A percentile compares a stretch with the other conserved stretches of the same genome.
Conservation (phyloP, 2,797 vertebrate species). For the Mormyrus hasselquistii region DNA sequence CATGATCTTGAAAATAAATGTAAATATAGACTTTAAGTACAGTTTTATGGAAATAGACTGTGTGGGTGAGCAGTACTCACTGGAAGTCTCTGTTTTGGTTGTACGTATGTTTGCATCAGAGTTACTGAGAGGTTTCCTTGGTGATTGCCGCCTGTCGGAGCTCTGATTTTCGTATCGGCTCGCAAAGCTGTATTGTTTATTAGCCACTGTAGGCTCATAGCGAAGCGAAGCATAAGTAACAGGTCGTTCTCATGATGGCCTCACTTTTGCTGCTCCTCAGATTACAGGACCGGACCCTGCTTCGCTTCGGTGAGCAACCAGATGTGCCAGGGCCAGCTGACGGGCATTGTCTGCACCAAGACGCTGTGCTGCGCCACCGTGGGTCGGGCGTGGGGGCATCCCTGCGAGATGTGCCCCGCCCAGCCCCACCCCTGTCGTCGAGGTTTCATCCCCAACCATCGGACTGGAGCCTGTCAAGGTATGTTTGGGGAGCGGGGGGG, state of each 20-base stretch:
- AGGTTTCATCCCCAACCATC: conserved; percentile 95
- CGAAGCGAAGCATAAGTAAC: not conserved
- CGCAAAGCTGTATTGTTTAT: not conserved
- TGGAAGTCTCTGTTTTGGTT: conserved; percentile 23
- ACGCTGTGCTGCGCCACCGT: conserved; percentile 94
- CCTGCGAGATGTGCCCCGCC: conserved; percentile 95
- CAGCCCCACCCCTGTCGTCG: conserved; percentile 93
- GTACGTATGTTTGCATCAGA: not conserved
- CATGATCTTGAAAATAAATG: not conserved
- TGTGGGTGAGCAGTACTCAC: conserved; percentile 13
- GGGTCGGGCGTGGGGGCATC: conserved; percentile 95
- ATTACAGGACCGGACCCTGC: conserved; percentile 94
- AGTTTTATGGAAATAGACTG: not conserved
- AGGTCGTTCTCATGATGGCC: not conserved
- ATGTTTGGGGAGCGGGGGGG: conserved; percentile 31
- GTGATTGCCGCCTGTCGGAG: not conserved
- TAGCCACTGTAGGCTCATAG: not conserved
- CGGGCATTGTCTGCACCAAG: conserved; percentile 96
- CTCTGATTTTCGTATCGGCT: not conserved
- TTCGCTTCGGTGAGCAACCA: conserved; percentile 94
- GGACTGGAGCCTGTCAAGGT: conserved; percentile 97
- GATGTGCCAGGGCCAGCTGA: conserved; percentile 98
- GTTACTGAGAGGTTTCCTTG: not conserved
- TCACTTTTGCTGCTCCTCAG: conserved; percentile 52
- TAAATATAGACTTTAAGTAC: not conserved